Evolutionary conservation across 1,140 invertebrate species (phyloP).

Genomic region (Cydia pomonella): DNA sequence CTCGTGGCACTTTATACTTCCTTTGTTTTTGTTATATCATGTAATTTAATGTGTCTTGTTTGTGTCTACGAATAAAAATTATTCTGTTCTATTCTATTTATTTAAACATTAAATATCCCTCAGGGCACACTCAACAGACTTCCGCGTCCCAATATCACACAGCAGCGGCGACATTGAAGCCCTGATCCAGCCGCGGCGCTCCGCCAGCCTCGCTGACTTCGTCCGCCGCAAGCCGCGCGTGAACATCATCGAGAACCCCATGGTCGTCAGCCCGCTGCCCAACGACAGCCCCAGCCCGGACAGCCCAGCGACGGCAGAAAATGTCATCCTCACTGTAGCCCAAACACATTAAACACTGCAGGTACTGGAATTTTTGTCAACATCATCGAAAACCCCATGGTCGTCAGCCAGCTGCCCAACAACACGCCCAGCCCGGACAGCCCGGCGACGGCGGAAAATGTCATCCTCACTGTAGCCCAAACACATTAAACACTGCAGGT

Average conservation of each 20-base stretch:
- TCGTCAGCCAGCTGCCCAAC: constrained; percentile 41
- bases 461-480: not conserved
- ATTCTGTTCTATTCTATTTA: no score
- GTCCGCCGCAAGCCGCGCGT: constrained; percentile 43
- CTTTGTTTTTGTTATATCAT: no score
- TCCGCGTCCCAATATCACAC: constrained; percentile 44
- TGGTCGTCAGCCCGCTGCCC: constrained; percentile 51
- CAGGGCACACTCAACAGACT: constrained; percentile 54
- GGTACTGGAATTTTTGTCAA: no score
- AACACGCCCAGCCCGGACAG: not conserved
- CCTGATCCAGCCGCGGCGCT: constrained; percentile 52
- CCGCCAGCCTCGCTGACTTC: constrained; percentile 61
- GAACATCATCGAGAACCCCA: constrained; percentile 65
- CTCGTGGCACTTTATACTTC: no score
- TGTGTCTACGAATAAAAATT: no score
- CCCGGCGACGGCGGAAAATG: not conserved
- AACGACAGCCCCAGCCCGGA: not conserved
- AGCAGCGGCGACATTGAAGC: constrained; percentile 56
- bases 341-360: constrained; percentile 15
- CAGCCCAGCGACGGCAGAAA: not conserved
- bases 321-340: not conserved
- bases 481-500: no score
- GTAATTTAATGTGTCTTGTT: no score
- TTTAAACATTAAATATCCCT: not conserved
- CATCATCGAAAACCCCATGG: constrained; percentile 69